Base-by-base conservation (phyloP, 2,888 invertebrate genomes). In the Sphaerophoria taeniata region DNA sequence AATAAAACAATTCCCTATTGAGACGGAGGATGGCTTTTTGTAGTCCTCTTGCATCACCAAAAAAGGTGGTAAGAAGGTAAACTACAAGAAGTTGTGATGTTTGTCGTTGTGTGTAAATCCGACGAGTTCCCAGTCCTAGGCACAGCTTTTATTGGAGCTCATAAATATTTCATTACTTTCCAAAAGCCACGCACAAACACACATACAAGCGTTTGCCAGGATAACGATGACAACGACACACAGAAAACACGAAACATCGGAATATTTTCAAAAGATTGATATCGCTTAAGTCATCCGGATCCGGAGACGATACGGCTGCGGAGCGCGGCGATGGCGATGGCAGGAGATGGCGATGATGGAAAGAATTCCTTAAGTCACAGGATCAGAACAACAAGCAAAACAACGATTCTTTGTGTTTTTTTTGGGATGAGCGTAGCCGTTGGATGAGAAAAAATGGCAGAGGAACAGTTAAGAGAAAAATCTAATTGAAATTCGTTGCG, bases 141-240 rank as follows among this genome's bases (percentile, higher is more conserved):
- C 71, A 67, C 47, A 73, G 72, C 80, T 85, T 85, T 83, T 81
- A 76, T 74, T 53, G n/a, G 67, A 53, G 7, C 84, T 76, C 80
- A 85, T 85, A 76, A 85, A 85, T 85, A 80, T 85, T 85, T 76
- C 72, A 85, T 85, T 49, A 51, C 55, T 34, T 65, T 49, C n/a
- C 39, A 39, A 60, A 60, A 24, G 9, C 6, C 4, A 9, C 9
- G 11, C 43, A 43, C 43, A 5, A 4, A 43, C 43, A 6, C 39
- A 39, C 39, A 24, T 2, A 24, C 24, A 24, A 24, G 2, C 24
- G 2, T 24, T 24, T 24, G 24, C 1, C 24, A 24, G 24, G 24
- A 24, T 24, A 24, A 24, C 24, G 24, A 24, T 6, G 24, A 55
- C 43, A 55, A 39, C 47, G 31, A 31, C 55, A 0, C 24, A 24